phyloP scores from a whole-genome alignment of 2,113 vertebrate species.

The Catagonus wagneri region DNA sequence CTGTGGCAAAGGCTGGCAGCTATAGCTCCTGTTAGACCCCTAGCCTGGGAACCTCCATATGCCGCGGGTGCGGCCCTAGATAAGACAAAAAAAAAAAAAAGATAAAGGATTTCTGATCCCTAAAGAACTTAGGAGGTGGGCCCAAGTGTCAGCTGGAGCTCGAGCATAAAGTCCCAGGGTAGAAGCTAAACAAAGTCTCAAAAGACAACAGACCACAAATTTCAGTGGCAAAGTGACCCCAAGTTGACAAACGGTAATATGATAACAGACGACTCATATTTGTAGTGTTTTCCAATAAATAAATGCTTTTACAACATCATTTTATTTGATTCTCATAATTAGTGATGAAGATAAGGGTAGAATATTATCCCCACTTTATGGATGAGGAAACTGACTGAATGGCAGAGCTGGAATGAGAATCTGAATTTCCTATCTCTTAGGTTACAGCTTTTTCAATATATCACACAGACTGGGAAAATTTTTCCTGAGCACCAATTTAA shows the following conservation, averaged over 20 bases:
- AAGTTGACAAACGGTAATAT: slow-evolving; percentile 38
- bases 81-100: no score
- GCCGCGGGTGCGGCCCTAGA: no score
- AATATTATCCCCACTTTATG: slow-evolving; percentile 28
- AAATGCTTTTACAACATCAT: slow-evolving; percentile 11
- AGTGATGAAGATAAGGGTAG: not conserved
- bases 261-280: not conserved
- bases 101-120: slow-evolving; percentile 52
- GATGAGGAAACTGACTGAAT: slow-evolving; percentile 44
- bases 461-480: slow-evolving; percentile 25
- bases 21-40: no score
- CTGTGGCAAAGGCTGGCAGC: no score
- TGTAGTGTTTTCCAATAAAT: slow-evolving; percentile 49
- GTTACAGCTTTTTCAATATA: slow-evolving; percentile 22
- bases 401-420: slow-evolving; percentile 30
- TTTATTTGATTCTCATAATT: slow-evolving; percentile 46
- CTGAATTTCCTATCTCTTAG: slow-evolving; percentile 38
- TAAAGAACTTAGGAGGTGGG: slow-evolving; percentile 5
- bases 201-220: not conserved
- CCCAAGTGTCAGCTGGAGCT: not conserved
- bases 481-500: slow-evolving; percentile 43
- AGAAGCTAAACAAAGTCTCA: slow-evolving; percentile 9
- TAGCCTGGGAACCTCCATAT: no score
- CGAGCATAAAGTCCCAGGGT: slow-evolving; percentile 28
- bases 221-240: slow-evolving; percentile 33